phyloP scores from a whole-genome alignment of 2,888 invertebrate genomes.

The Dicyrtomina minuta region DNA sequence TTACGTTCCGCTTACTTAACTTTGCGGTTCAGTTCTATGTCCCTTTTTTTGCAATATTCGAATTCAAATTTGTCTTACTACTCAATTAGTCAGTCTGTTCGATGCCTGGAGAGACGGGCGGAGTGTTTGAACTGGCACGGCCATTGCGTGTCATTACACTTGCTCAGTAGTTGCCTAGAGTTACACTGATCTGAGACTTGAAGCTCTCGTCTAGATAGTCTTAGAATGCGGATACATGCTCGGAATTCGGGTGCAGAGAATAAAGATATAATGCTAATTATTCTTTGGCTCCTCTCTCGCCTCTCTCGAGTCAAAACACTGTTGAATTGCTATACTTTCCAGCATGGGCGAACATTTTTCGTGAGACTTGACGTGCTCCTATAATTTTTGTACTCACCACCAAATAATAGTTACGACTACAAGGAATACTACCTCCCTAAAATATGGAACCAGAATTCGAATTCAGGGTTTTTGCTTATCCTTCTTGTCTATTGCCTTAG shows the following conservation, averaged over 20 bases:
- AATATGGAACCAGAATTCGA: no score
- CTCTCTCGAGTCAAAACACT: slow-evolving; percentile 13
- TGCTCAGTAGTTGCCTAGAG: no score
- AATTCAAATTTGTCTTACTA: slow-evolving; percentile 5
- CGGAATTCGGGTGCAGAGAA: slow-evolving; percentile 27
- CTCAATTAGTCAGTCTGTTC: slow-evolving; percentile 24
- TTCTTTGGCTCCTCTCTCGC: slow-evolving; percentile 14
- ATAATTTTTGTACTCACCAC: no score
- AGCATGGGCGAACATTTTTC: neutral
- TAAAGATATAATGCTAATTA: slow-evolving; percentile 30
- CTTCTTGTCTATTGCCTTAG: no score
- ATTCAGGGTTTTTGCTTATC: no score
- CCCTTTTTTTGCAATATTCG: neutral
- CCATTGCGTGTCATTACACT: neutral
- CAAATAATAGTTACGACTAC: no score
- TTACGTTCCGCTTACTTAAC: neutral
- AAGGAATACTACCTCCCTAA: no score
- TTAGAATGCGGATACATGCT: slow-evolving; percentile 14
- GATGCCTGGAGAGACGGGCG: slow-evolving; percentile 9
- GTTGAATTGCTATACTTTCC: neutral
- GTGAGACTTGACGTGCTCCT: no score
- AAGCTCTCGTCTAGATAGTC: no score
- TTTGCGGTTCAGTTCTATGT: slow-evolving; percentile 17
- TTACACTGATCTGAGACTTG: no score
- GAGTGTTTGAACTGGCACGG: neutral